Evolutionary conservation across 35 echinoderm and acorn worm species (phyloP), one percentile per base, ranked within the genome.

Genomic region (Lytechinus variegatus): DNA sequence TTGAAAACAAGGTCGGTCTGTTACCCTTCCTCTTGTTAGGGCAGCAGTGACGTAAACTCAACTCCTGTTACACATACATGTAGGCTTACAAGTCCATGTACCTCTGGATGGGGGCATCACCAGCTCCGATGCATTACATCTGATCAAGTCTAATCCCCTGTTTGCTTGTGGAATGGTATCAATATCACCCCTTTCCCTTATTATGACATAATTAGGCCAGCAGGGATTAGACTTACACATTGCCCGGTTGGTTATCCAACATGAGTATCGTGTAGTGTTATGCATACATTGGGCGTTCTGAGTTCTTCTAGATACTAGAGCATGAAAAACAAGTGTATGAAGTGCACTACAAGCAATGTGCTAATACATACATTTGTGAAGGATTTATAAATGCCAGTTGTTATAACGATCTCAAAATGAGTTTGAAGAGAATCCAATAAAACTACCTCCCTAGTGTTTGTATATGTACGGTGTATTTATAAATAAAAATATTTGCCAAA

Each of bases 171-270:
- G 66, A 24, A 16, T 79, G 66, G 66, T 79, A 79, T n/a, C n/a
- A 79, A 79, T 79, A 24, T 79, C 66, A 79, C 66, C 66, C 66
- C 33, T 44, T 24, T 79, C 66, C 66, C 19, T 7, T 79, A 24
- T 79, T 79, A 79, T 79, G 66, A 79, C 66, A 79, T 79, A 79
- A 79, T 79, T 79, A 79, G 66, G 66, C 66, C 66, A 79, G 66
- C 21, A 79, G 66, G 66, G 66, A 79, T 79, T 79, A 79, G 19
- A 24, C 66, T 19, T 27, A 58, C 33, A 79, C 14, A 79, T 79
- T 79, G 66, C n/a, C 16, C 1, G 66, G n/a, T 79, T 79, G 66
- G n/a, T 79, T 79, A 79, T 79, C 66, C 6, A 24, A 79, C 66
- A 79, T 79, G 16, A 79, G 66, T 44, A 44, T 44, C 33, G 33